phyloP scores from a whole-genome alignment of 1,140 invertebrate genomes.

The Subanguina moxae region DNA sequence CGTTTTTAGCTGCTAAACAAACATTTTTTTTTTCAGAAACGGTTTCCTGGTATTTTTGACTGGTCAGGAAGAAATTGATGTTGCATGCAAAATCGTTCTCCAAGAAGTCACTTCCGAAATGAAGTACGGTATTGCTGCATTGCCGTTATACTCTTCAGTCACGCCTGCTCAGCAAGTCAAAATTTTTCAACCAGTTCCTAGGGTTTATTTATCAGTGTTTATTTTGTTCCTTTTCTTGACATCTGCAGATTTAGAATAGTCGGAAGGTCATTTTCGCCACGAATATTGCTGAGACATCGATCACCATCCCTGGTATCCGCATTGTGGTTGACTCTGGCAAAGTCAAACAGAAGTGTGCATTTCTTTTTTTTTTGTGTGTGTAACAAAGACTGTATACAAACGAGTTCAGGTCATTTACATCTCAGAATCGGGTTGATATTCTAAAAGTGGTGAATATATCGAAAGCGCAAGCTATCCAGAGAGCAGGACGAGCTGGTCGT shows the following conservation, averaged over 20 bases:
- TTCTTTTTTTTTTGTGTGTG: neutral
- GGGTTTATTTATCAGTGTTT: neutral
- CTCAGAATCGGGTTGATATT: slow-evolving; percentile 43
- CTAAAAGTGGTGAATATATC: slow-evolving; percentile 53
- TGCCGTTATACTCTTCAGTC: slow-evolving; percentile 77
- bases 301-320: slow-evolving; percentile 88
- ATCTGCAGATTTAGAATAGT: slow-evolving; percentile 61
- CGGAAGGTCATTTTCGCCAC: slow-evolving; percentile 91
- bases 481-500: slow-evolving; percentile 63
- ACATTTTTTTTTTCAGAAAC: slow-evolving; percentile 58
- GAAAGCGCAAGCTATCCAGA: slow-evolving; percentile 56
- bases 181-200: slow-evolving; percentile 19
- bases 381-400: neutral
- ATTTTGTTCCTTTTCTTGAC: neutral
- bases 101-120: slow-evolving; percentile 9
- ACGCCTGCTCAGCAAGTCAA: slow-evolving; percentile 7
- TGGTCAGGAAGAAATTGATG: slow-evolving; percentile 96
- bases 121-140: slow-evolving; percentile 66
- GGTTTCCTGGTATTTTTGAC: slow-evolving; percentile 96
- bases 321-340: slow-evolving; percentile 90
- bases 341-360: slow-evolving; percentile 71
- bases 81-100: slow-evolving; percentile 66
- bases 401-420: slow-evolving; percentile 39
- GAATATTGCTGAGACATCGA: slow-evolving; percentile 93
- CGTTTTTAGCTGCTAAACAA: slow-evolving; percentile 3